Evolutionary conservation across 2,888 invertebrate species (phyloP).

Genomic region (Perizoma affinitatum): DNA sequence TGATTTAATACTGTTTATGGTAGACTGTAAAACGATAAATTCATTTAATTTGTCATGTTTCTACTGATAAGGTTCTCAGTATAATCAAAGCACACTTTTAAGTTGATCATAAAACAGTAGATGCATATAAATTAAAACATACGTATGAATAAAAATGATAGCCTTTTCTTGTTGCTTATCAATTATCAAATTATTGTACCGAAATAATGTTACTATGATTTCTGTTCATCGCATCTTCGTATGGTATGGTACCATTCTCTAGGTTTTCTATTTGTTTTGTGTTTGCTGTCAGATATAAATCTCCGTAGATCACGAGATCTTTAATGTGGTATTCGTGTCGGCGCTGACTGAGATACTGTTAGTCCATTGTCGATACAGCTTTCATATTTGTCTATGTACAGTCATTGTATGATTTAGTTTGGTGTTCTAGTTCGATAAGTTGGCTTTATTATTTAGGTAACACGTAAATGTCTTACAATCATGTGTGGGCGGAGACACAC

Average conservation of each 20-base stretch:
- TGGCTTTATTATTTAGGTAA: constrained; percentile 11
- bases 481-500: constrained; percentile 20
- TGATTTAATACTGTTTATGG: constrained; percentile 24
- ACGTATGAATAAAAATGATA: too few relatives aligned
- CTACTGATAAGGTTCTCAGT: too few relatives aligned
- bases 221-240: constrained; percentile 16
- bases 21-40: constrained; percentile 22
- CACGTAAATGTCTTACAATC: constrained; percentile 2
- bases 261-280: constrained; percentile 44
- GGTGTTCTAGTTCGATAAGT: constrained; percentile 52
- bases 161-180: background rate
- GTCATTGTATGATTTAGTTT: constrained; percentile 64
- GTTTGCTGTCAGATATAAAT: constrained; percentile 76
- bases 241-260: constrained; percentile 18
- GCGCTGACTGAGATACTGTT: constrained; percentile 76
- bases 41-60: constrained; percentile 20
- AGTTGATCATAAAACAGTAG: background rate
- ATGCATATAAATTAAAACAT: too few relatives aligned
- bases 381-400: constrained; percentile 74
- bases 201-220: constrained; percentile 7
- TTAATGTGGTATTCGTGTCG: constrained; percentile 83
- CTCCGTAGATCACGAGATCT: constrained; percentile 79
- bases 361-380: constrained; percentile 79
- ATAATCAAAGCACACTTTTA: background rate
- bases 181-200: constrained; percentile 10